Evolutionary conservation across 2,113 vertebrate species (phyloP).

Genomic region (Monopterus albus): DNA sequence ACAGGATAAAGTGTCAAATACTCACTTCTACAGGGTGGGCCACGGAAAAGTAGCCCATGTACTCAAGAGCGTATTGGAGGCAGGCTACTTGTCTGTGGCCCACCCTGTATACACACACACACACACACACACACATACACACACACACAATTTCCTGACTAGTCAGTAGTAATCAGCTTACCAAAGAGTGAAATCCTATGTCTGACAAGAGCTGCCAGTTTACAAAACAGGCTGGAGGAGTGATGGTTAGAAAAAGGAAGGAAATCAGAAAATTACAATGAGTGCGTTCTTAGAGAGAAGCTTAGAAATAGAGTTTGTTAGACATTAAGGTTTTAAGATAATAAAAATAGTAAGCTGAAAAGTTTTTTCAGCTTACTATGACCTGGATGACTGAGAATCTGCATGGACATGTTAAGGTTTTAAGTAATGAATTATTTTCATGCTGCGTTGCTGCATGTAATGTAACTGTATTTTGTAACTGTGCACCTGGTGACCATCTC

Average conservation of each 20-base stretch:
- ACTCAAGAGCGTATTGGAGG: too few relatives aligned
- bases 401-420: too few relatives aligned
- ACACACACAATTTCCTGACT: constrained; percentile 3
- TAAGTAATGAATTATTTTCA: neutral
- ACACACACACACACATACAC: too few relatives aligned
- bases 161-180: constrained; percentile 78
- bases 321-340: constrained; percentile 4
- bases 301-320: constrained; percentile 7
- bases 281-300: constrained; percentile 16
- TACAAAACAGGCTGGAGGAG: constrained; percentile 94
- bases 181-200: constrained; percentile 99
- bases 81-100: too few relatives aligned
- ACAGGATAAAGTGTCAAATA: neutral
- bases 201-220: constrained; percentile 99
- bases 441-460: neutral
- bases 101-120: too few relatives aligned
- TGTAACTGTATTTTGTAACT: neutral
- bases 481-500: constrained; percentile 97
- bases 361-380: too few relatives aligned
- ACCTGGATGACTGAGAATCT: too few relatives aligned
- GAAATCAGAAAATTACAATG: constrained; percentile 41
- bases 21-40: neutral
- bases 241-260: constrained; percentile 77
- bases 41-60: too few relatives aligned
- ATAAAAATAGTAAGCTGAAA: too few relatives aligned